These are phyloP conservation scores for Eucriotettix oculatus DNA, from an alignment of 2,888 invertebrate genomes.

Conservation along the genomic window DNA sequence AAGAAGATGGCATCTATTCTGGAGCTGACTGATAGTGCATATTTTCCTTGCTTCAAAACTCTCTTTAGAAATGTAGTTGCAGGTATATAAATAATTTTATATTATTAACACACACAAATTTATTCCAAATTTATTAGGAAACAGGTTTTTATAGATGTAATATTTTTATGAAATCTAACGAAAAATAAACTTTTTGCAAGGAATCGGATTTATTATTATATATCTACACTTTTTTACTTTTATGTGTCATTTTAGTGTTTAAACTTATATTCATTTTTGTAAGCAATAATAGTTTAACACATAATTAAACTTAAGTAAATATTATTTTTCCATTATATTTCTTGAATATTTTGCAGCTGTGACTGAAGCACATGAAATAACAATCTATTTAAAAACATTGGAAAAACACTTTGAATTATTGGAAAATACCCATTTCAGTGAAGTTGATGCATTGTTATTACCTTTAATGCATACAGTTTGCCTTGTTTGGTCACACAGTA, in stretches of 20 bases:
- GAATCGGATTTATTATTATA: too few species aligned
- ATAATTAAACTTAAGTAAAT: too few species aligned
- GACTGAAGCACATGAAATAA: constrained; percentile 71
- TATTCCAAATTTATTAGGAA: too few species aligned
- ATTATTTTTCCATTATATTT: background rate
- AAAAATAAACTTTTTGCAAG: too few species aligned
- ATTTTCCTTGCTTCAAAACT: constrained; percentile 56
- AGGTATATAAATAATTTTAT: constrained; percentile 30
- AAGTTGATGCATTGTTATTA: constrained; percentile 38
- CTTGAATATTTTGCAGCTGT: constrained; percentile 30
- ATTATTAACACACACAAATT: background rate
- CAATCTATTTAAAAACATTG: constrained; percentile 58
- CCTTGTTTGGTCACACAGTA: constrained; percentile 70
- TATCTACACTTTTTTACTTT: background rate
- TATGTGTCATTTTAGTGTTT: background rate
- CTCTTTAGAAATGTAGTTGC: constrained; percentile 64
- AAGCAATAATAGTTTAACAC: too few species aligned
- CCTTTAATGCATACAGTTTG: constrained; percentile 66
- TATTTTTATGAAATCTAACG: too few species aligned
- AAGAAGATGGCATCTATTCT: constrained; percentile 67
- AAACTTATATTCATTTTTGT: background rate
- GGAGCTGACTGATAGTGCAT: constrained; percentile 63
- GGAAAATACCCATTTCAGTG: constrained; percentile 51
- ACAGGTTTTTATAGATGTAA: too few species aligned
- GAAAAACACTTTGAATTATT: constrained; percentile 50